Evolutionary conservation across 2,888 invertebrate genomes (phyloP).

Genomic region (Timema podura): DNA sequence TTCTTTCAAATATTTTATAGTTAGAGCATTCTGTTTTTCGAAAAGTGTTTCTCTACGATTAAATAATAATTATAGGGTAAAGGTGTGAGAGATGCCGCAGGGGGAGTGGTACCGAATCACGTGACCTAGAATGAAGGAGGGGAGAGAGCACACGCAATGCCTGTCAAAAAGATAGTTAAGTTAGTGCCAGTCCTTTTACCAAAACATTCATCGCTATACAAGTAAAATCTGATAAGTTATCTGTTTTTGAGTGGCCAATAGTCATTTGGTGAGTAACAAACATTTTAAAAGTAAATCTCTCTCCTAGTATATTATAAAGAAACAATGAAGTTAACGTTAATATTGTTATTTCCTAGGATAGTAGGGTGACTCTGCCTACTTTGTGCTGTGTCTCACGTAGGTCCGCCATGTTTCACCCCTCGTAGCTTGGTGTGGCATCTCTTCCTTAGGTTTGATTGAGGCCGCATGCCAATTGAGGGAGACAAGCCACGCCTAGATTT

Average conservation of each 20-base stretch:
- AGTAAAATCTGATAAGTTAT: background rate
- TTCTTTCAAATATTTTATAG: no score
- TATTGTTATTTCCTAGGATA: background rate
- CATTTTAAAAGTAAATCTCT: background rate
- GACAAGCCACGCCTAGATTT: background rate
- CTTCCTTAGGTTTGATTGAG: background rate
- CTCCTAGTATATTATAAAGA: constrained; percentile 26
- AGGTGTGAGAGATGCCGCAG: constrained; percentile 7
- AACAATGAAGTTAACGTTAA: constrained; percentile 35
- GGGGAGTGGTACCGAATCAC: background rate
- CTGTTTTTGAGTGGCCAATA: background rate
- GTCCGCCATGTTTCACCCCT: background rate
- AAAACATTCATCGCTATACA: background rate
- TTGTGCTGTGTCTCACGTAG: background rate
- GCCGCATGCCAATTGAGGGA: background rate
- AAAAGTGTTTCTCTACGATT: no score
- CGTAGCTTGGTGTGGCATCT: background rate
- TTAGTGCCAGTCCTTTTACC: background rate
- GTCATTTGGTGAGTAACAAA: background rate
- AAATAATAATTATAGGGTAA: background rate
- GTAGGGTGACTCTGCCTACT: background rate
- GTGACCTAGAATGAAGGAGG: background rate
- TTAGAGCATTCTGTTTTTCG: no score
- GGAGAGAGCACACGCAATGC: background rate
- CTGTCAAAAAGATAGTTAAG: background rate